Conservation (phyloP, 2,113 vertebrate genomes). For the Mobula birostris region DNA sequence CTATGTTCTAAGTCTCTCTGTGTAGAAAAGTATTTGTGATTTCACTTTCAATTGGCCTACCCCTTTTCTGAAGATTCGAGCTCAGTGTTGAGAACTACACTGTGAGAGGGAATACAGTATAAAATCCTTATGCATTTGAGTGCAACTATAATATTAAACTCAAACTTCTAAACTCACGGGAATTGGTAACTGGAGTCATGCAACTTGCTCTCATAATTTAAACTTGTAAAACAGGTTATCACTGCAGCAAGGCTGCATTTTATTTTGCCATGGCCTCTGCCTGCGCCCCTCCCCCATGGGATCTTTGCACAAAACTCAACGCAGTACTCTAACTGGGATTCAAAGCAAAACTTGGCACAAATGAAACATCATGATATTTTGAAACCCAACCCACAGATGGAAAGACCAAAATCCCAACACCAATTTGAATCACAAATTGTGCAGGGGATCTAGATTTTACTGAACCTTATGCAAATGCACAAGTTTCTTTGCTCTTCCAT, state of each 20-base stretch:
- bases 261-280: background rate
- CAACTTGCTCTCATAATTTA: background rate
- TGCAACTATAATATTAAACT: background rate
- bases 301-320: background rate
- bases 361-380: background rate
- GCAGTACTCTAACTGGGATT: background rate
- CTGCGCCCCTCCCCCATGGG: too few relatives aligned
- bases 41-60: background rate
- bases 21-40: background rate
- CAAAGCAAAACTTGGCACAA: background rate
- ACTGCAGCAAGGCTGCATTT: background rate
- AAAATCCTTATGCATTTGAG: background rate
- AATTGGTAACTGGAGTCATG: background rate
- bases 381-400: background rate
- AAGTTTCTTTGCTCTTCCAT: background rate
- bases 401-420: background rate
- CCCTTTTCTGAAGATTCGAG: background rate
- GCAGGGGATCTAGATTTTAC: background rate
- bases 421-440: background rate
- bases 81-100: background rate
- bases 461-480: too few relatives aligned
- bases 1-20: background rate
- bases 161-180: background rate
- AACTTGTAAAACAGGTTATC: background rate
- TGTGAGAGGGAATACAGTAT: background rate